Base-by-base conservation (phyloP, 2,888 invertebrate genomes). In the Heliconius aoede region DNA sequence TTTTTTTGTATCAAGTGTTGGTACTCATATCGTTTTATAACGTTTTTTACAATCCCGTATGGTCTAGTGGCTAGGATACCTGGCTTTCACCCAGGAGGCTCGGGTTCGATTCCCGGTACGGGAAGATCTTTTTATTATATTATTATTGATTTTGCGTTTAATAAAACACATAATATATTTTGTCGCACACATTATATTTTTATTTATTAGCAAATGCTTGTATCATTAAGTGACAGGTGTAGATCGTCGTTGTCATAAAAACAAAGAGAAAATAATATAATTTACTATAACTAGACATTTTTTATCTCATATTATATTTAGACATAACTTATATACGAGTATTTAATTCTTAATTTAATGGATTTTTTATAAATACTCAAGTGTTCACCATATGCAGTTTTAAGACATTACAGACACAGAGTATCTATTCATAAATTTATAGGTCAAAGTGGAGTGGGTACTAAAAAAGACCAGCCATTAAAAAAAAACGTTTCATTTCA, bases 21-120 rank as follows among this genome's bases (percentile, higher is more conserved):
- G 4, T 58, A 58, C 1, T 11, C 11, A 58, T 24, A 58, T 24
- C 1, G 60, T 60, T 24, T 60, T 26, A 26, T 4, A 2, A 4
- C 0, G n/a, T 24, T 4, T 4, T 0, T 15, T 7, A 5, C 24
- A 58, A 81, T 95, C 95, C 95, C 95, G 95, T 95, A 95, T 95
- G 95, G 95, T 95, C 95, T 95, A 95, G 95, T 95, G 95, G 95
- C 95, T 95, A 95, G 95, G 95, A 95, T 96, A 95, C 95, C 95
- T 95, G 95, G 95, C 95, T 95, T 95, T 95, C 95, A 96, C 95
- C 95, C 95, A 95, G 95, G 95, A 96, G 96, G 96, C 96, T 96
- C 95, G 96, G 96, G 96, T 96, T 96, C 96, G 95, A 96, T 96
- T 96, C 95, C 95, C 95, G 95, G 95, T 95, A 95, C 95, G 95